Conservation (phyloP, 2,113 vertebrate species). For the Natator depressus region DNA sequence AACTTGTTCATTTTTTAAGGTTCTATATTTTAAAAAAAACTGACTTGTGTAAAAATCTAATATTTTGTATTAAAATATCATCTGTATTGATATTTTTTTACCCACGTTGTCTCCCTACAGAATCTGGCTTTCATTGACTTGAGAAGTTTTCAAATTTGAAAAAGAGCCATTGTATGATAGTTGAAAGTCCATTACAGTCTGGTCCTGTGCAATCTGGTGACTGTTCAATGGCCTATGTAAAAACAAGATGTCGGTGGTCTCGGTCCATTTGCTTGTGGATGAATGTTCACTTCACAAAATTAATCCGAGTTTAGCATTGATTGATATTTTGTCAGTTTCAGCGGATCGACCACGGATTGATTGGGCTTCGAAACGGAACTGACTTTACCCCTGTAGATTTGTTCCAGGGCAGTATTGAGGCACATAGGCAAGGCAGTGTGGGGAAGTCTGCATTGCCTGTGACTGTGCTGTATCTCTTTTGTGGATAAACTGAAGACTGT, state of each 20-base stretch:
- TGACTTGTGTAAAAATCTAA: conserved; percentile 76
- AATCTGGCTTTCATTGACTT: conserved; percentile 63
- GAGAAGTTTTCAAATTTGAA: conserved; percentile 44
- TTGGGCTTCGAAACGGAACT: not conserved
- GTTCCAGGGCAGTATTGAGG: not conserved
- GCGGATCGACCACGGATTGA: not conserved
- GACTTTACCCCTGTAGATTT: not conserved
- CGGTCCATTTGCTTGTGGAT: not conserved
- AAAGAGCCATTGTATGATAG: conserved; percentile 16
- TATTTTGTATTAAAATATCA: conserved; percentile 78
- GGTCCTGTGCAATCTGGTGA: not conserved
- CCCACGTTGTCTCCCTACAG: conserved; percentile 73
- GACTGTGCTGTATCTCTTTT: not conserved
- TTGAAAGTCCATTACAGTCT: conserved; percentile 6
- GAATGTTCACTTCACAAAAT: not conserved
- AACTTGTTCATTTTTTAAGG: conserved; percentile 75
- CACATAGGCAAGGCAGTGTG: not conserved
- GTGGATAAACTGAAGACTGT: not conserved
- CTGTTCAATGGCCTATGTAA: not conserved
- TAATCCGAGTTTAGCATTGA: not conserved
- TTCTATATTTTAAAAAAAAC: conserved; percentile 77
- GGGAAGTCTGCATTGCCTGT: not conserved
- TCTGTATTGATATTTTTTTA: conserved; percentile 77
- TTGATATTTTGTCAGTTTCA: not conserved
- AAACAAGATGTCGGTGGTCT: not conserved